Evolutionary conservation across 2,888 invertebrate species (phyloP).

Genomic region (Drosophila siamana): DNA sequence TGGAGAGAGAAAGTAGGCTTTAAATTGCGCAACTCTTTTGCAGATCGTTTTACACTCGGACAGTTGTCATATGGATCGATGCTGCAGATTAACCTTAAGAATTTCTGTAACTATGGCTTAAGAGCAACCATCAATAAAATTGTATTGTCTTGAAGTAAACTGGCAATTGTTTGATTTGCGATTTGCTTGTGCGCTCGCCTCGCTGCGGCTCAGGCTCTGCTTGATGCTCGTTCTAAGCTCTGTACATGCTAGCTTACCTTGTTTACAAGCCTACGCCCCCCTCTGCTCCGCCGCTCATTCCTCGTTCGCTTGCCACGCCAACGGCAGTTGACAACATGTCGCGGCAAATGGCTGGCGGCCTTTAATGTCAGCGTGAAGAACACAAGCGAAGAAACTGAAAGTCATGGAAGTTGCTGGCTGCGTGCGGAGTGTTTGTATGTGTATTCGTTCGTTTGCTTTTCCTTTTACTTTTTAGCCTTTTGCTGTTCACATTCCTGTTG

Average conservation of each 20-base stretch:
- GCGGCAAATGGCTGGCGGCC: constrained; percentile 56
- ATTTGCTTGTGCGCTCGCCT: neutral
- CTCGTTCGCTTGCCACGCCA: neutral
- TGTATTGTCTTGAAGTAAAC: constrained; percentile 18
- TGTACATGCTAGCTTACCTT: constrained; percentile 36
- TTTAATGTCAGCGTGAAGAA: constrained; percentile 42
- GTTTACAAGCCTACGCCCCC: constrained; percentile 36
- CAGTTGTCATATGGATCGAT: constrained; percentile 31
- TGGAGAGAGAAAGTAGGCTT: too few species aligned
- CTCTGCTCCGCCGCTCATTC: neutral
- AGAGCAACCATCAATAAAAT: constrained; percentile 41
- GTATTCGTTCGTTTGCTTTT: constrained; percentile 5
- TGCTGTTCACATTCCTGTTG: constrained; percentile 55
- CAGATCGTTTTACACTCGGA: constrained; percentile 15
- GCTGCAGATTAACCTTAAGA: constrained; percentile 19
- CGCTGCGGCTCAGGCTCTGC: neutral
- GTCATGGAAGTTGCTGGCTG: constrained; percentile 44
- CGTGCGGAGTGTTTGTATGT: constrained; percentile 10
- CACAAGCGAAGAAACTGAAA: constrained; percentile 55
- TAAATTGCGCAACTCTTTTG: neutral
- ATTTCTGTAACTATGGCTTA: constrained; percentile 21
- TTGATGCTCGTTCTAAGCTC: neutral
- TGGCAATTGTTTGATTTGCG: constrained; percentile 9
- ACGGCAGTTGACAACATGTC: constrained; percentile 44
- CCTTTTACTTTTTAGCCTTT: constrained; percentile 62